A percentile compares a stretch with the other conserved stretches of the same genome.
phyloP scores from a whole-genome alignment of 2,888 invertebrate species.

The Pollenia griseotomentosa region DNA sequence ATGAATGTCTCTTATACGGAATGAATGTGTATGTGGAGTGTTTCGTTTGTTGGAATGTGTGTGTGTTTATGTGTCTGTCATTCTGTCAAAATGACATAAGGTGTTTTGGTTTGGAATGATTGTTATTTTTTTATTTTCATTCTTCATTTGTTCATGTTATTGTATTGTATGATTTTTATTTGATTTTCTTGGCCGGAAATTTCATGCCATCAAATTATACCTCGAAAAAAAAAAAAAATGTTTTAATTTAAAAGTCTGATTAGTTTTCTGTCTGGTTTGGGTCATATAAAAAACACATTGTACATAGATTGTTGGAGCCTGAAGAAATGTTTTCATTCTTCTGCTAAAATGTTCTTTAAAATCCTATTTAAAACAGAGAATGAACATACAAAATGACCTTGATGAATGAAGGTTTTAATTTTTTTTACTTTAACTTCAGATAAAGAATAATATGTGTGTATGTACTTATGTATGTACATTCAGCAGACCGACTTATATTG shows the following conservation, averaged over 20 bases:
- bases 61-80: conserved; percentile 62
- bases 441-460: background rate
- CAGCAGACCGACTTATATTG: no score
- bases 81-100: conserved; percentile 73
- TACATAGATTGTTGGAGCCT: conserved; percentile 69
- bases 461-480: no score
- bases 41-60: background rate
- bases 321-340: conserved; percentile 52
- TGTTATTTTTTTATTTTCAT: conserved; percentile 54
- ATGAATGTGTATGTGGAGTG: background rate
- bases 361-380: conserved; percentile 10
- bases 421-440: background rate
- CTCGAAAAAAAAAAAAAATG: conserved; percentile 59
- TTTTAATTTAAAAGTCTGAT: conserved; percentile 74
- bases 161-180: conserved; percentile 65
- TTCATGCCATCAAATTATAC: conserved; percentile 73
- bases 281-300: conserved; percentile 50
- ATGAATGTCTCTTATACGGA: conserved; percentile 8
- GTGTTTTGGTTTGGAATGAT: conserved; percentile 70
- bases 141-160: conserved; percentile 45
- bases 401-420: conserved; percentile 33
- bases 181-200: conserved; percentile 72
- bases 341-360: conserved; percentile 36
- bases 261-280: conserved; percentile 71
- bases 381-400: conserved; percentile 55